Evolutionary conservation across 30 jellyfish, hydroid and myxozoan species (phyloP).

Genomic region (Haliclystus octoradiatus): DNA sequence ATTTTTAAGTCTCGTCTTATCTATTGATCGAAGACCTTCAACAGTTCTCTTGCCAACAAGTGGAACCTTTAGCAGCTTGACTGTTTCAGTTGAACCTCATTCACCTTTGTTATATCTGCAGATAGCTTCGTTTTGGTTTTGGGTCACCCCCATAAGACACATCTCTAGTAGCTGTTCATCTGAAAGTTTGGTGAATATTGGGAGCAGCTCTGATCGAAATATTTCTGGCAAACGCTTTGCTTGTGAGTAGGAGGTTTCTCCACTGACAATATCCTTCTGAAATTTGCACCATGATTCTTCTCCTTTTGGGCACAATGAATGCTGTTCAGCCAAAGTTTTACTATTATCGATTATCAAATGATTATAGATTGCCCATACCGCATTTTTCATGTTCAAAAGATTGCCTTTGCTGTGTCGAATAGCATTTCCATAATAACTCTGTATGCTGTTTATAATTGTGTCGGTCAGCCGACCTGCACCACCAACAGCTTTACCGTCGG

Average conservation of each 20-base stretch:
- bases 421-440: conserved; percentile 17
- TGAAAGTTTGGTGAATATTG: conserved; percentile 12
- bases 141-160: conserved; percentile 23
- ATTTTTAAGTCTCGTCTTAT: conserved; percentile 6
- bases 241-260: conserved; percentile 4
- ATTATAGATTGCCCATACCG: conserved; percentile 13
- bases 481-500: conserved; percentile 21
- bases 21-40: conserved; percentile 19
- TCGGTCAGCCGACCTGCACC: conserved; percentile 18
- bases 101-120: conserved; percentile 13
- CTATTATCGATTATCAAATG: not conserved
- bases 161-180: not conserved
- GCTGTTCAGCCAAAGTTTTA: conserved; percentile 1
- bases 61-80: conserved; percentile 3
- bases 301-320: conserved; percentile 22
- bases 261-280: conserved; percentile 5
- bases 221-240: conserved; percentile 5
- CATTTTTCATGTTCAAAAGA: conserved; percentile 9
- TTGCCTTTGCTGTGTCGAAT: conserved; percentile 10
- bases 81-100: not conserved
- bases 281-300: conserved; percentile 33
- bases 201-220: conserved; percentile 4
- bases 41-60: conserved; percentile 5
- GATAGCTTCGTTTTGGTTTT: conserved; percentile 15
- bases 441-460: conserved; percentile 8